Conservation (phyloP, 30 jellyfish, hydroid and myxozoan genomes). For the Aurelia sp. region DNA sequence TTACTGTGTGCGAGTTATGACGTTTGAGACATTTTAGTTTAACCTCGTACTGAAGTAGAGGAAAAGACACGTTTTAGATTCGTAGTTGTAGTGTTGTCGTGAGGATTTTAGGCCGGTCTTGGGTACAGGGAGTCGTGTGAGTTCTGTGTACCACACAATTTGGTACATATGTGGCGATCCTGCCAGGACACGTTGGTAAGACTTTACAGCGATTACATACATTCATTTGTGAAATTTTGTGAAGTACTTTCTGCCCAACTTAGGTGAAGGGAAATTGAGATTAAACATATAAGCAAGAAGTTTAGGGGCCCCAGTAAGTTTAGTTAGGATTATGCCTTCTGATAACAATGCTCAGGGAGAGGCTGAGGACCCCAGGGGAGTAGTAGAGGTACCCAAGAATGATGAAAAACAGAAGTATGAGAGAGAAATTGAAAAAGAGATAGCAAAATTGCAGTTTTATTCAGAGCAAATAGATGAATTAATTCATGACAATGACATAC, state of each 20-base stretch:
- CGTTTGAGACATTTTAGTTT: too few species aligned
- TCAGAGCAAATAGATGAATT: slow-evolving; percentile 61
- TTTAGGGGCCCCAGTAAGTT: slow-evolving; percentile 59
- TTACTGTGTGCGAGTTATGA: too few species aligned
- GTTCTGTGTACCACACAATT: slow-evolving; percentile 18
- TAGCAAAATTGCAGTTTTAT: slow-evolving; percentile 53
- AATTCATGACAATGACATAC: slow-evolving; percentile 48
- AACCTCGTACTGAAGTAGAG: too few species aligned
- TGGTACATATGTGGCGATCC: slow-evolving; percentile 72
- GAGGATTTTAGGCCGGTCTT: too few species aligned
- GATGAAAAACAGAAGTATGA: slow-evolving; percentile 41
- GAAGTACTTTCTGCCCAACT: slow-evolving; percentile 30
- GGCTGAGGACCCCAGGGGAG: slow-evolving; percentile 52
- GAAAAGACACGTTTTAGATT: too few species aligned
- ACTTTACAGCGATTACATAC: slow-evolving; percentile 19
- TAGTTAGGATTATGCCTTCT: slow-evolving; percentile 38
- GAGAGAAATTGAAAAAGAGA: slow-evolving; percentile 58
- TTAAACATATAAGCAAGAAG: slow-evolving; percentile 3
- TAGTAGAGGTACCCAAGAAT: slow-evolving; percentile 18
- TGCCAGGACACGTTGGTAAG: slow-evolving; percentile 36
- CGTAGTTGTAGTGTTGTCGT: too few species aligned
- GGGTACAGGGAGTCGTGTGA: slow-evolving; percentile 1
- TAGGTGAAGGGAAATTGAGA: slow-evolving; percentile 6
- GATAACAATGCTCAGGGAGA: slow-evolving; percentile 52
- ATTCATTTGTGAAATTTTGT: slow-evolving; percentile 38